Evolutionary conservation across 2,888 invertebrate species (phyloP).

Genomic region (Ceraclea dissimilis): DNA sequence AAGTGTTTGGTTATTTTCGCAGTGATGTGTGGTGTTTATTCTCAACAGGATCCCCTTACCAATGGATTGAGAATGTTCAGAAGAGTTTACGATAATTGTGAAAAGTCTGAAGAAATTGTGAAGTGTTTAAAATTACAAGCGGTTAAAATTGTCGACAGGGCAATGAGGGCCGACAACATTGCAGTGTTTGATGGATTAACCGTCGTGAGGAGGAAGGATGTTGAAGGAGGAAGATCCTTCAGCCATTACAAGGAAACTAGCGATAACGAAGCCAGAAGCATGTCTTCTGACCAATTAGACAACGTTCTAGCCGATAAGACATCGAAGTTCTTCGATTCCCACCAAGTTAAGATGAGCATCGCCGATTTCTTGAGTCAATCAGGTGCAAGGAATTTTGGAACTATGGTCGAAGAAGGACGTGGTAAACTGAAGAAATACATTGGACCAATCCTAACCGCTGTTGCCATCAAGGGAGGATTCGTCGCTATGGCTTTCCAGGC

Average conservation of each 20-base stretch:
- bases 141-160: slow-evolving; percentile 56
- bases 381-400: slow-evolving; percentile 28
- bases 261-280: slow-evolving; percentile 52
- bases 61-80: slow-evolving; percentile 44
- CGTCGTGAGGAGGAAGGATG: slow-evolving; percentile 44
- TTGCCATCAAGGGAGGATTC: slow-evolving; percentile 65
- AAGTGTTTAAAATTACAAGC: slow-evolving; percentile 68
- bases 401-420: slow-evolving; percentile 45
- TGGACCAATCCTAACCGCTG: slow-evolving; percentile 59
- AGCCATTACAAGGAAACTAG: slow-evolving; percentile 41
- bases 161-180: slow-evolving; percentile 53
- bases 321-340: slow-evolving; percentile 52
- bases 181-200: slow-evolving; percentile 56
- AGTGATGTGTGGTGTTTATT: slow-evolving; percentile 12
- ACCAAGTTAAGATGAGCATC: slow-evolving; percentile 50
- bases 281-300: slow-evolving; percentile 55
- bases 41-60: slow-evolving; percentile 33
- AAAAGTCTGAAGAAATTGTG: slow-evolving; percentile 53
- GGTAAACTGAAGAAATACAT: slow-evolving; percentile 58
- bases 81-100: slow-evolving; percentile 55
- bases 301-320: slow-evolving; percentile 50
- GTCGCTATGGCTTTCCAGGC: slow-evolving; percentile 68
- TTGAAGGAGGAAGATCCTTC: slow-evolving; percentile 39
- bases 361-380: slow-evolving; percentile 42
- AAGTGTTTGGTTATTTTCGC: slow-evolving; percentile 22